These are phyloP conservation scores for Dipodomys stephensi DNA, from an alignment of 2,113 vertebrate species.

Conservation along the genomic window DNA sequence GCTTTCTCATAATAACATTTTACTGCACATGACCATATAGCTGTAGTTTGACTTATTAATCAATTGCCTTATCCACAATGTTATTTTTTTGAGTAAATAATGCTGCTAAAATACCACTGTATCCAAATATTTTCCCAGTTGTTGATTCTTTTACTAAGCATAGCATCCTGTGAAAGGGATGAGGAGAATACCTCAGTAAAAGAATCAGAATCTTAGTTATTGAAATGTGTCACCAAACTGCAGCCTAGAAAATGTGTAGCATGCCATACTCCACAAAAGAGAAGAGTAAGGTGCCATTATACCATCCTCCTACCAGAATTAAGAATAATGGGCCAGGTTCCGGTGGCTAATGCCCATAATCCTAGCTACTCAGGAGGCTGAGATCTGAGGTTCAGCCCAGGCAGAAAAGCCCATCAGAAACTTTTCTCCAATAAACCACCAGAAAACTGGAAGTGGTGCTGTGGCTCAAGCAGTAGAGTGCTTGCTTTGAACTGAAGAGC, in stretches of 20 bases:
- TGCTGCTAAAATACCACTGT: background rate
- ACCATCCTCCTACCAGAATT: background rate
- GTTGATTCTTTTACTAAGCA: background rate
- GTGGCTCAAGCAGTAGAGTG: no score
- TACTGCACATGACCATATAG: background rate
- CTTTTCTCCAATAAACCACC: no score
- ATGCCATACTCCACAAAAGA: background rate
- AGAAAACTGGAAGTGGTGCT: no score
- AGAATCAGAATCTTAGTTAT: background rate
- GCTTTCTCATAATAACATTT: background rate
- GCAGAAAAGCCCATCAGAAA: no score
- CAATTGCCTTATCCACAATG: background rate
- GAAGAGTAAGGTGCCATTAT: background rate
- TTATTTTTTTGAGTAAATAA: slow-evolving; percentile 14
- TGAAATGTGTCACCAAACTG: background rate
- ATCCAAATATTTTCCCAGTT: background rate
- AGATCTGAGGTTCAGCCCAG: no score
- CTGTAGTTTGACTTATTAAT: background rate
- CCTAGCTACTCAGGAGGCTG: no score
- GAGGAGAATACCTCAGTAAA: background rate
- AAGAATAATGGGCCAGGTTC: background rate
- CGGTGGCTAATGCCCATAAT: no score
- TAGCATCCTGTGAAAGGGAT: background rate
- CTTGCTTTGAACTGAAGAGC: no score
- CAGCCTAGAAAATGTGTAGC: background rate